phyloP scores from a whole-genome alignment of 2,888 invertebrate species.

The Rambutsinella grinnellia region DNA sequence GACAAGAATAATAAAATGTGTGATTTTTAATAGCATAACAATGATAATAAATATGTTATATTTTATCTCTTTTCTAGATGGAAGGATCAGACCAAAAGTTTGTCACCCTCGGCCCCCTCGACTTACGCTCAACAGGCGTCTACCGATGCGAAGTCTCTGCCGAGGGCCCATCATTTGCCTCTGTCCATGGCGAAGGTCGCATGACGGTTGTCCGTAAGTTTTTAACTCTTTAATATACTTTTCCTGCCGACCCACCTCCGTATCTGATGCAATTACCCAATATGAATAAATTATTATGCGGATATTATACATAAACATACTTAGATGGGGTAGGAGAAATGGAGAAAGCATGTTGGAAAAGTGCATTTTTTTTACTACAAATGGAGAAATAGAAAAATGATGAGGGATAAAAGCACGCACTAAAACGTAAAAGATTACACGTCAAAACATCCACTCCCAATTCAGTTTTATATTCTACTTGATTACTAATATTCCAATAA shows the following conservation, averaged over 20 bases:
- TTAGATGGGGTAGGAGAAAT: not conserved
- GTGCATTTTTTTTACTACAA: not conserved
- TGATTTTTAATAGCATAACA: too few species aligned
- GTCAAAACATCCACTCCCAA: not conserved
- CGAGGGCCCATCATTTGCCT: conserved; percentile 83
- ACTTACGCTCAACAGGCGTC: conserved; percentile 63
- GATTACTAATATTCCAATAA: not conserved
- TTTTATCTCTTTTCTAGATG: conserved; percentile 52
- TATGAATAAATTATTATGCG: conserved; percentile 19
- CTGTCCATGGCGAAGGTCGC: conserved; percentile 80
- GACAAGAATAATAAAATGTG: too few species aligned
- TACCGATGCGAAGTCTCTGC: conserved; percentile 73
- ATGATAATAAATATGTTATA: not conserved
- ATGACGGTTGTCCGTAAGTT: conserved; percentile 87
- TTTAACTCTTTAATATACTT: not conserved
- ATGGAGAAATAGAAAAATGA: not conserved
- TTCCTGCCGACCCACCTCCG: not conserved
- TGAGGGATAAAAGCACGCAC: not conserved
- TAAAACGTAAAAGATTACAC: not conserved
- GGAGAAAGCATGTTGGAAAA: not conserved
- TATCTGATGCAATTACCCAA: conserved; percentile 19
- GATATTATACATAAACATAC: not conserved
- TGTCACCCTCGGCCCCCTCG: conserved; percentile 58
- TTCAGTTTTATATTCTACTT: not conserved
- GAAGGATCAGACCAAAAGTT: conserved; percentile 62